Base-by-base conservation (phyloP, 2,888 invertebrate genomes). In the Leptarthrus brevirostris region DNA sequence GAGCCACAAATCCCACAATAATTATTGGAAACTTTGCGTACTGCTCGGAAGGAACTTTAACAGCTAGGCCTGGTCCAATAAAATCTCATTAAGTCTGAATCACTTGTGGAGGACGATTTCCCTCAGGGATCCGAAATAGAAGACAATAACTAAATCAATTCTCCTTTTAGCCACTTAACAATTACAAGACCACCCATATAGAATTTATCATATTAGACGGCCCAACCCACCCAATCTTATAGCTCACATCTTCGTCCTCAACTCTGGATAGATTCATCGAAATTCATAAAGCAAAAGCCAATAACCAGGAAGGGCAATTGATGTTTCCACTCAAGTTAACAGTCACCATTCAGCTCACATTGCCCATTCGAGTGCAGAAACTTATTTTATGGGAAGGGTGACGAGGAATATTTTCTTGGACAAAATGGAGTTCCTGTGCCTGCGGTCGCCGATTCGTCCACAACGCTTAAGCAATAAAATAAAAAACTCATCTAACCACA, bases 241-340 rank as follows among this genome's bases (percentile, higher is more conserved):
- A 20, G 5, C 52, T 6, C 52, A 6, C 52, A 52, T 22, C 52
- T 6, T 14, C n/a, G 4, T 54, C 1, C 26, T 12, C 6, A 16
- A 3, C 5, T 6, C 44, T 44, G 4, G 6, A 18, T 49, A 18
- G 58, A 74, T 70, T 70, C 70, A 74, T 74, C 70, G 74, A 74
- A 71, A 74, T 71, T 71, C 74, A 74, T 74, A 74, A 71, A 71
- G 71, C 74, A 61, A 71, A 52, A 61, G 61, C 61, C 74, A 71
- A 74, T 74, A 71, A 71, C 74, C 74, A 71, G 53, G 58, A 36
- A 71, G 64, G 74, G 61, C 71, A 61, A 74, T 74, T 74, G 71
- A 74, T 74, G 71, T 74, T 74, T 74, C 74, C 74, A 61, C 71
- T 58, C 56, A 74, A 74, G 61, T 74, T 70, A 71, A 52, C 71